Conservation (phyloP, 2,888 invertebrate genomes). For the Drosophila kuntzei region DNA sequence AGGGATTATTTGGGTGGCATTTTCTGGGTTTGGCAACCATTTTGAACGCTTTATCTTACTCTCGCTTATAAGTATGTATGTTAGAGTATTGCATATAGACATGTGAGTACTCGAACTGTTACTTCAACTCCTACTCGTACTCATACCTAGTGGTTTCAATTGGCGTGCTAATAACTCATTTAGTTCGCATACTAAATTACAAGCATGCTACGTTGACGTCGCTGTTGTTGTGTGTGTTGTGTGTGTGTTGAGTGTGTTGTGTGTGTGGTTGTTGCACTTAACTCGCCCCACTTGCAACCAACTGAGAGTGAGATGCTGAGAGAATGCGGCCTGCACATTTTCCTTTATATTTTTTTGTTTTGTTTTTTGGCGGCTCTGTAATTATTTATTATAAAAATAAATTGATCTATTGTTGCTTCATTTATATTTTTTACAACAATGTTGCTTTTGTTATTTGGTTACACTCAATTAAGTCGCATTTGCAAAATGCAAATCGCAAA, state of each 20-base stretch:
- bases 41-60: slow-evolving; percentile 5
- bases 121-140: slow-evolving; percentile 10
- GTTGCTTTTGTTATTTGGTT: slow-evolving; percentile 77
- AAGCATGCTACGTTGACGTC: slow-evolving; percentile 50
- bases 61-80: too few relatives aligned
- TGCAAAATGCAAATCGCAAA: slow-evolving; percentile 77
- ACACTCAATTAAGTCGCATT: slow-evolving; percentile 82
- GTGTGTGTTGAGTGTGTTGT: slow-evolving; percentile 6
- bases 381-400: slow-evolving; percentile 81
- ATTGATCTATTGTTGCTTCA: slow-evolving; percentile 82
- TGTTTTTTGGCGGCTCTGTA: slow-evolving; percentile 62
- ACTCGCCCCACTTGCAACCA: slow-evolving; percentile 23
- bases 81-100: slow-evolving; percentile 1
- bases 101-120: slow-evolving; percentile 12
- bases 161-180: slow-evolving; percentile 85
- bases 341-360: slow-evolving; percentile 41
- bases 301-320: slow-evolving; percentile 48
- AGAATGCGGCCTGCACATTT: slow-evolving; percentile 55
- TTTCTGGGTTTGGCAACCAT: slow-evolving; percentile 15
- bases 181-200: slow-evolving; percentile 77
- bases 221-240: slow-evolving; percentile 5
- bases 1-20: slow-evolving; percentile 9
- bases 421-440: slow-evolving; percentile 59
- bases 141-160: slow-evolving; percentile 74
- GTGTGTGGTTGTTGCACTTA: slow-evolving; percentile 34